A percentile compares a stretch with the other conserved stretches of the same genome.
phyloP scores from a whole-genome alignment of 2,888 invertebrate species.

The Cylindroiulus punctatus region DNA sequence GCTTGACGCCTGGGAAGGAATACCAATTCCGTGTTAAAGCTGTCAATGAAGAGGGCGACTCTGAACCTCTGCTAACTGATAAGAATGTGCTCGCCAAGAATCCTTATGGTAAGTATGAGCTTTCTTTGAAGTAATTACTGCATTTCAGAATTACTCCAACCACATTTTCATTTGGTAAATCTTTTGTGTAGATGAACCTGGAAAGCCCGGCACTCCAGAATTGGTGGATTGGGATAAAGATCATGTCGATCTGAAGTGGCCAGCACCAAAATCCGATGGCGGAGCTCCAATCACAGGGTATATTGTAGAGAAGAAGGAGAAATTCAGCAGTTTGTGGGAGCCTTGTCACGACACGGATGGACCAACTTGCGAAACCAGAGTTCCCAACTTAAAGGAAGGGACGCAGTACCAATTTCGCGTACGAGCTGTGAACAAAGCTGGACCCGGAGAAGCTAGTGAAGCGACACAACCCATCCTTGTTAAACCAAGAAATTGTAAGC shows the following conservation, averaged over 20 bases:
- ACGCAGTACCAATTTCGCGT: constrained; percentile 68
- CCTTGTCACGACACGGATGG: constrained; percentile 58
- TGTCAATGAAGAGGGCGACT: constrained; percentile 73
- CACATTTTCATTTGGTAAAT: constrained; percentile 42
- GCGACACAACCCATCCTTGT: constrained; percentile 91
- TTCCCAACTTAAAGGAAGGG: constrained; percentile 67
- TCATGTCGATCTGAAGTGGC: constrained; percentile 86
- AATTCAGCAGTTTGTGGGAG: constrained; percentile 80
- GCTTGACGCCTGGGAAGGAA: constrained; percentile 69
- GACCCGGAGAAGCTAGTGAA: constrained; percentile 67
- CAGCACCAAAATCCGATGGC: constrained; percentile 79
- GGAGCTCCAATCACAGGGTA: constrained; percentile 86
- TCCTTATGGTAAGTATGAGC: constrained; percentile 79
- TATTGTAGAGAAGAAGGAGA: constrained; percentile 88
- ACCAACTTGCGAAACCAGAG: constrained; percentile 60
- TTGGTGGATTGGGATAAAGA: constrained; percentile 83
- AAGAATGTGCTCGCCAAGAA: constrained; percentile 91
- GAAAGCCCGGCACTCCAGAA: constrained; percentile 86
- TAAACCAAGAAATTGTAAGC: constrained; percentile 85
- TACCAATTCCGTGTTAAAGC: constrained; percentile 71
- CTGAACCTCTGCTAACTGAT: constrained; percentile 92
- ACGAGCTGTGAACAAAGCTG: constrained; percentile 67
- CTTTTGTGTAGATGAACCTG: constrained; percentile 74
- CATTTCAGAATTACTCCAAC: not conserved
- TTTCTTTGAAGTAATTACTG: not conserved